Evolutionary conservation across 1,140 invertebrate species (phyloP).

Genomic region (Zaprionus nigranus): DNA sequence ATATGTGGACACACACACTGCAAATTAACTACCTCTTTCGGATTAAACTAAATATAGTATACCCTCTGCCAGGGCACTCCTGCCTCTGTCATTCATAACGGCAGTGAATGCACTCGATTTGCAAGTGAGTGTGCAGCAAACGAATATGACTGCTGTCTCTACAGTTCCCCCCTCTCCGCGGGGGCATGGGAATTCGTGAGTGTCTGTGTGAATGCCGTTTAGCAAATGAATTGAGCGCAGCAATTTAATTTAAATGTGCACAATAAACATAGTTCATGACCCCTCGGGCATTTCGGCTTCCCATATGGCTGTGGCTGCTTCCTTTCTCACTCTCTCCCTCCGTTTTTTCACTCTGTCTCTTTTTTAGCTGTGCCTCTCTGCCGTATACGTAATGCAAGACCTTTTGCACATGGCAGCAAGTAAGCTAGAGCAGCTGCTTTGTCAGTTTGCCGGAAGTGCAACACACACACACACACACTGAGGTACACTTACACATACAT

Average conservation of each 20-base stretch:
- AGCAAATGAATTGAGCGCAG: conserved; percentile 81
- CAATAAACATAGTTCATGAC: conserved; percentile 82
- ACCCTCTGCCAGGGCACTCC: not conserved
- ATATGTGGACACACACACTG: no score
- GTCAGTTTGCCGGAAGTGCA: conserved; percentile 68
- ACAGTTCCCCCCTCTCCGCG: not conserved
- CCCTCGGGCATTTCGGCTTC: conserved; percentile 58
- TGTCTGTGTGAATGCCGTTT: conserved; percentile 59
- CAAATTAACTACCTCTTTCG: no score
- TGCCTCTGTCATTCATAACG: not conserved
- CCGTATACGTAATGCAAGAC: conserved; percentile 71
- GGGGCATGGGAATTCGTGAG: not conserved
- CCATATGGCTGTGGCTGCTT: conserved; percentile 4
- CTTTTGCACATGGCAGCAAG: conserved; percentile 21
- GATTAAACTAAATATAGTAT: no score
- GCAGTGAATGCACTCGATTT: conserved; percentile 2
- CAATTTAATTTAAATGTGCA: conserved; percentile 83
- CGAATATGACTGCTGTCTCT: not conserved
- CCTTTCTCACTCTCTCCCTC: not conserved
- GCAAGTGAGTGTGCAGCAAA: not conserved
- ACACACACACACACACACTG: conserved; percentile 33
- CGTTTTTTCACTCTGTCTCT: not conserved
- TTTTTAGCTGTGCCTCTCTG: conserved; percentile 32
- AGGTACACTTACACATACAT: conserved; percentile 12
- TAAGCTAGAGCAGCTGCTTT: conserved; percentile 33